Evolutionary conservation across 2,113 vertebrate species (phyloP).

Genomic region (Mastomys natalensis): DNA sequence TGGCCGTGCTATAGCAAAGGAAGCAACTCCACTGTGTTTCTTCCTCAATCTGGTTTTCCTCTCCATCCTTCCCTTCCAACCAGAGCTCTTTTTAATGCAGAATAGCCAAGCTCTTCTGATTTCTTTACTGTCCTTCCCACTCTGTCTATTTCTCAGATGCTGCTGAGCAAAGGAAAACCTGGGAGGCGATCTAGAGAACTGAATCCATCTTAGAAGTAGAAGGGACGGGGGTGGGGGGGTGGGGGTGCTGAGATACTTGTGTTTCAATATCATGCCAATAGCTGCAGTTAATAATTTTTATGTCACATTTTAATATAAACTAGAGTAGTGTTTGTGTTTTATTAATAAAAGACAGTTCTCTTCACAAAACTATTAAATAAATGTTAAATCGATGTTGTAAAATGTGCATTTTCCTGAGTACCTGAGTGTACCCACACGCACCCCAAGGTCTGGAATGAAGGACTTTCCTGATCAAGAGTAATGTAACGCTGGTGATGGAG

Average conservation of each 20-base stretch:
- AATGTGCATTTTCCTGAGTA: background rate
- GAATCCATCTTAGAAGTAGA: background rate
- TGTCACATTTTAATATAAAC: constrained; percentile 33
- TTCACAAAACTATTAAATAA: background rate
- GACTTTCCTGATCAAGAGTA: background rate
- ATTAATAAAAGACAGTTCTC: constrained; percentile 8
- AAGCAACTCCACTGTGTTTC: background rate
- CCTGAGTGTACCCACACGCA: too few relatives aligned
- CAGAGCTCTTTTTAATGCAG: background rate
- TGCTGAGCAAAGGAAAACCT: background rate
- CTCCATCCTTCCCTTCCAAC: background rate
- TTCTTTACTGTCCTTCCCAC: background rate
- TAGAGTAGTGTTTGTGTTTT: background rate
- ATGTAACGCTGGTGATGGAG: background rate
- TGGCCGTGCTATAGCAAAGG: background rate
- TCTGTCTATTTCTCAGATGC: background rate
- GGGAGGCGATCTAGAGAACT: background rate
- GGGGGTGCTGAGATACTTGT: background rate
- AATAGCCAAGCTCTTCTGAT: background rate
- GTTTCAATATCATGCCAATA: background rate
- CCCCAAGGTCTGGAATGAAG: background rate
- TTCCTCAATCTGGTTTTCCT: background rate
- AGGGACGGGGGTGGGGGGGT: background rate
- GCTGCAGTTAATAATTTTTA: background rate
- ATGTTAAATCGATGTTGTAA: constrained; percentile 17